Evolutionary conservation across 1,140 invertebrate species (phyloP).

Genomic region (Pseudomyrmex sp.): DNA sequence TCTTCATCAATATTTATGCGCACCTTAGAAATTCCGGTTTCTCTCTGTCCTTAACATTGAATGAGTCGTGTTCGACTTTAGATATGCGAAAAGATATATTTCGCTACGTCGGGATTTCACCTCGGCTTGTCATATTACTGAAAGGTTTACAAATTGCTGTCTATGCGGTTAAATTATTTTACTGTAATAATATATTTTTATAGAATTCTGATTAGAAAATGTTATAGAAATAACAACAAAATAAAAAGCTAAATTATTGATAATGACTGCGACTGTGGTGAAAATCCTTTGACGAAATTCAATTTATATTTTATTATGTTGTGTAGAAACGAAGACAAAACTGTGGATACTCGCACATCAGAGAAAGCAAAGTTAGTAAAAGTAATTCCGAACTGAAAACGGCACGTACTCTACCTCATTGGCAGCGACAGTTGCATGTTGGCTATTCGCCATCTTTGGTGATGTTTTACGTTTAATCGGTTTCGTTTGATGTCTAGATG

Average conservation of each 20-base stretch:
- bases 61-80: conserved; percentile 62
- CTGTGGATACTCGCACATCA: not conserved
- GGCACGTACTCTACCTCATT: conserved; percentile 30
- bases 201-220: not conserved
- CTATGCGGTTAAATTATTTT: not conserved
- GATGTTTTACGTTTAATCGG: conserved; percentile 43
- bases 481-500: conserved; percentile 19
- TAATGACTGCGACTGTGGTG: no score
- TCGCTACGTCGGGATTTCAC: conserved; percentile 72
- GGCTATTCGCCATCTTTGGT: conserved; percentile 25
- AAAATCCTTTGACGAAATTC: not conserved
- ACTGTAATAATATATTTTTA: no score
- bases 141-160: not conserved
- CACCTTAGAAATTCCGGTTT: conserved; percentile 67
- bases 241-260: not conserved
- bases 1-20: conserved; percentile 50
- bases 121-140: conserved; percentile 57
- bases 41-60: conserved; percentile 73
- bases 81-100: conserved; percentile 68
- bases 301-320: not conserved
- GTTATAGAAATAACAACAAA: not conserved
- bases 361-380: conserved; percentile 70
- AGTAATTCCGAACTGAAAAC: conserved; percentile 54
- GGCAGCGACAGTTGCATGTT: conserved; percentile 20
- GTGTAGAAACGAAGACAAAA: conserved; percentile 6